Evolutionary conservation across 2,888 invertebrate species (phyloP).

Genomic region (Drosophila subsilvestris): DNA sequence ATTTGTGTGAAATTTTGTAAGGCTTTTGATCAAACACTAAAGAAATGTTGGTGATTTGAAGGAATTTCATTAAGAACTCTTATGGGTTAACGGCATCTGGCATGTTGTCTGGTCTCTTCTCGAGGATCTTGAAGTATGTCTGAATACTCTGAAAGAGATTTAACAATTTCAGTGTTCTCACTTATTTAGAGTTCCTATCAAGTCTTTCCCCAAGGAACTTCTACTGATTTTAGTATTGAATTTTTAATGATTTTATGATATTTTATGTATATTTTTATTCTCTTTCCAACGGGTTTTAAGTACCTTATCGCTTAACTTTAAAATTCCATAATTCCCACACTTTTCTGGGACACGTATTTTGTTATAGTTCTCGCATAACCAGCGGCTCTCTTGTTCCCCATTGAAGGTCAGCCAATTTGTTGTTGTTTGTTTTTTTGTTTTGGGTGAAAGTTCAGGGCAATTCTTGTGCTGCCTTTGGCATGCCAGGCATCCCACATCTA

Average conservation of each 20-base stretch:
- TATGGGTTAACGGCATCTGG: neutral
- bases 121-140: neutral
- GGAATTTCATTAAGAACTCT: neutral
- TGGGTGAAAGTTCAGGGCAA: conserved; percentile 31
- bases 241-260: neutral
- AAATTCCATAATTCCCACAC: neutral
- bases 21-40: neutral
- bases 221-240: neutral
- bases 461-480: too few species aligned
- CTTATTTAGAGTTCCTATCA: too few species aligned
- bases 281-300: neutral
- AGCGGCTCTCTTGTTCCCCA: neutral
- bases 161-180: neutral
- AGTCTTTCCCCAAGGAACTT: neutral
- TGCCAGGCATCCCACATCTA: neutral
- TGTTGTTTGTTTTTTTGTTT: neutral
- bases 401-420: neutral
- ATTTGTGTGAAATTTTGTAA: conserved; percentile 5
- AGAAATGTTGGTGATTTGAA: neutral
- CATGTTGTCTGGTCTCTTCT: neutral
- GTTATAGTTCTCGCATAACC: neutral
- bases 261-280: neutral
- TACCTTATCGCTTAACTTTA: neutral
- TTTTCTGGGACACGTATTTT: neutral
- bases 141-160: neutral